Base-by-base conservation (phyloP, 2,113 vertebrate genomes). In the Hemiprocne comata region DNA sequence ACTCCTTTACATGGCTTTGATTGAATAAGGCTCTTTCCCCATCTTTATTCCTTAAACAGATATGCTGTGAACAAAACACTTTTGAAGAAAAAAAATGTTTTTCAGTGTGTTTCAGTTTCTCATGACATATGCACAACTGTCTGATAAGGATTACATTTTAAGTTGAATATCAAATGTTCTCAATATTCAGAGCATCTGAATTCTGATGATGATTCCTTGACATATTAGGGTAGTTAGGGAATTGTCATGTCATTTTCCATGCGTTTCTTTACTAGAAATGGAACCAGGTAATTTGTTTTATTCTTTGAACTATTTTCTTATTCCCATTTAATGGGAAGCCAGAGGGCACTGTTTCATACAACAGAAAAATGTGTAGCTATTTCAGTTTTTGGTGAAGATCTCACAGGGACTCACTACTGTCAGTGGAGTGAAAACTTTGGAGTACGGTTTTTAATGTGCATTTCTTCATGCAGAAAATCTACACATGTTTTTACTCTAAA, bases 391-490 rank as follows among this genome's bases (percentile, higher is more conserved):
- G 50, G 42, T 85, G 9, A 79, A 93, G 48, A 36, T 93, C n/a
- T 88, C 42, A 1, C 20, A 17, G 11, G 25, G 50, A 73, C 73
- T 85, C 87, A 34, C 64, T 46, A 62, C 25, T 92, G 79, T 80
- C 79, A 84, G 44, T n/a, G 36, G 48, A 84, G 61, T 69, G 55
- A 80, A 83, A 71, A 86, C 51, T 92, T 80, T 44, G 71, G 58
- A 86, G 91, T 88, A 21, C 48, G n/a, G 18, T 77, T 94, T 94
- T 60, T 89, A 55, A 89, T 78, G 34, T 75, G 62, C 6, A 18
- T 81, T 90, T 90, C 29, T 92, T 93, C 73, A 67, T 86, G 76
- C 86, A 89, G 83, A 94, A 94, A 79, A 94, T 54, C 78, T 90
- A 54, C 91, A 85, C 62, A 29, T 87, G 19, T 67, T 95, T 94